These are phyloP conservation scores for Ptiloglossa arizonensis DNA, from an alignment of 1,140 invertebrate genomes.

Conservation along the genomic window DNA sequence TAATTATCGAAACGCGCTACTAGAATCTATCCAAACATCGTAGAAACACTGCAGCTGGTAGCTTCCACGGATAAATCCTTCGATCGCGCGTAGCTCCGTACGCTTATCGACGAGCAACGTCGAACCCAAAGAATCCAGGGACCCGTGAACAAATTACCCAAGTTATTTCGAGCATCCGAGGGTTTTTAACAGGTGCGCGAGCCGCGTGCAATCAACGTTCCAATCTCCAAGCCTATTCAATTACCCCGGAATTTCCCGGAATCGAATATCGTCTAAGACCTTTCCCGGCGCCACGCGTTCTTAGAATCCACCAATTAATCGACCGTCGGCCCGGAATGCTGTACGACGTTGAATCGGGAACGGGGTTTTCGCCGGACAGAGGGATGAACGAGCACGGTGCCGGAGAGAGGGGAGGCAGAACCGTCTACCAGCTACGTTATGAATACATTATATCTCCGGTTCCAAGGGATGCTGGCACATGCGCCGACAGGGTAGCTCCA, in stretches of 20 bases:
- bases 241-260: constrained; percentile 36
- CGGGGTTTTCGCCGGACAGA: constrained; percentile 59
- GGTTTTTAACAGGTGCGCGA: constrained; percentile 26
- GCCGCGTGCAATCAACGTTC: constrained; percentile 28
- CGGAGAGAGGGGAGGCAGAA: constrained; percentile 38
- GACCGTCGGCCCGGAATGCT: constrained; percentile 49
- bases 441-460: constrained; percentile 75
- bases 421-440: constrained; percentile 71
- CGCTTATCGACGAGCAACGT: not conserved
- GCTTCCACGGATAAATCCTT: no score
- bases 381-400: constrained; percentile 48
- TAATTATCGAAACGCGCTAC: no score
- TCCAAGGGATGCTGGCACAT: constrained; percentile 77
- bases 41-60: no score
- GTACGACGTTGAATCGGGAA: constrained; percentile 52
- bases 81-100: no score
- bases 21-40: no score
- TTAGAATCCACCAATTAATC: constrained; percentile 56
- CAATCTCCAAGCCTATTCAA: constrained; percentile 20
- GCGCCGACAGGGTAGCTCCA: constrained; percentile 75
- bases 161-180: constrained; percentile 8
- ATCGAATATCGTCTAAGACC: constrained; percentile 39
- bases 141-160: constrained; percentile 8
- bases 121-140: not conserved
- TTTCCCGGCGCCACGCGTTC: constrained; percentile 38